A percentile compares a stretch with the other conserved stretches of the same genome.
Evolutionary conservation across 2,888 invertebrate genomes (phyloP).

Genomic region (Fragum whitleyi): DNA sequence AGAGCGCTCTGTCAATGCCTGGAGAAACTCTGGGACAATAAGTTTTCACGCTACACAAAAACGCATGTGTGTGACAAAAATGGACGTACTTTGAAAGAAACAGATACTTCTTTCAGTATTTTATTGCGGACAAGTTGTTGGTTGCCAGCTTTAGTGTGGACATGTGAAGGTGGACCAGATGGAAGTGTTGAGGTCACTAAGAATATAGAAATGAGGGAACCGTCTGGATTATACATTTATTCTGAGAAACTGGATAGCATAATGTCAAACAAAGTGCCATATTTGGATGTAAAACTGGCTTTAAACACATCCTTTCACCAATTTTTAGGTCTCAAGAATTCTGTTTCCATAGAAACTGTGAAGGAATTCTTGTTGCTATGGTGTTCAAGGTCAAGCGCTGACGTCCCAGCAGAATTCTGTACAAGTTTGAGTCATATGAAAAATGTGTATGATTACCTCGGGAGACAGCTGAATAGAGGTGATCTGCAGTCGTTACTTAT

Average conservation of each 20-base stretch:
- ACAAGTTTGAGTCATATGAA: slow-evolving; percentile 78
- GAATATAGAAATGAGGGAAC: slow-evolving; percentile 48
- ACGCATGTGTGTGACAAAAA: slow-evolving; percentile 65
- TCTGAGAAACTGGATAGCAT: slow-evolving; percentile 65
- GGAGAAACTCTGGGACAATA: slow-evolving; percentile 73
- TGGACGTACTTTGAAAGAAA: slow-evolving; percentile 62
- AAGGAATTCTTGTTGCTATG: slow-evolving; percentile 74
- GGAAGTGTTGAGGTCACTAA: slow-evolving; percentile 19
- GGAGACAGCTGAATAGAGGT: slow-evolving; percentile 71
- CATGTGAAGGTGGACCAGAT: slow-evolving; percentile 35
- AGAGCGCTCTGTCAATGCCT: slow-evolving; percentile 68
- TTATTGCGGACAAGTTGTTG: slow-evolving; percentile 72
- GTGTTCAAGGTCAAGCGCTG: slow-evolving; percentile 68
- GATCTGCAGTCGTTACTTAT: slow-evolving; percentile 76
- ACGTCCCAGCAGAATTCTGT: slow-evolving; percentile 70
- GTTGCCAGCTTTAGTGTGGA: slow-evolving; percentile 75
- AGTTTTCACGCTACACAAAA: slow-evolving; percentile 57
- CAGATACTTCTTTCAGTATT: slow-evolving; percentile 78
- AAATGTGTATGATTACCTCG: slow-evolving; percentile 77
- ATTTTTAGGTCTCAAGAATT: slow-evolving; percentile 74
- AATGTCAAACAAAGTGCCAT: slow-evolving; percentile 77
- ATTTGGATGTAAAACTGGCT: slow-evolving; percentile 65
- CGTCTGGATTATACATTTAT: slow-evolving; percentile 60
- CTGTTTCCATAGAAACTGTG: slow-evolving; percentile 69
- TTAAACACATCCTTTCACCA: slow-evolving; percentile 72